These are phyloP conservation scores for Echiichthys vipera DNA, from an alignment of 2,797 vertebrate genomes.

Conservation along the genomic window DNA sequence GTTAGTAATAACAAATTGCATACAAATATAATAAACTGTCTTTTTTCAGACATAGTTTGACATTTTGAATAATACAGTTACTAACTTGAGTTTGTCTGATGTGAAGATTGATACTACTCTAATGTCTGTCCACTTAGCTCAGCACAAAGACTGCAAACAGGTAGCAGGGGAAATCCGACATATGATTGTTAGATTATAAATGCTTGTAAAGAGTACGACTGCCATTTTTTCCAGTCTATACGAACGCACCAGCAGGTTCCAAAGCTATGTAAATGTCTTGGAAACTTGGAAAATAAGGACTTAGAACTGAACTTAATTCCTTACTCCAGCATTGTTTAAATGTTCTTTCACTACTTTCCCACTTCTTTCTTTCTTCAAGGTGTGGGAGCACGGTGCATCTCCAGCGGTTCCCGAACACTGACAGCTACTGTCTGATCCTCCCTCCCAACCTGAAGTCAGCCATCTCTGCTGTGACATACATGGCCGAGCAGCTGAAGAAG, in stretches of 20 bases:
- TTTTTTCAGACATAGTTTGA: neutral
- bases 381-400: conserved; percentile 81
- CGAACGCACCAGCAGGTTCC: neutral
- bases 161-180: too few species aligned
- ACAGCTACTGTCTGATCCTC: conserved; percentile 85
- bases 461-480: conserved; percentile 84
- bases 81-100: neutral
- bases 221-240: neutral
- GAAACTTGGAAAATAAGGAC: neutral
- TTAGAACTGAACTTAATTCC: neutral
- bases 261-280: neutral
- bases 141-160: too few species aligned
- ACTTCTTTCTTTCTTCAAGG: conserved; percentile 51
- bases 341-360: neutral
- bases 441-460: conserved; percentile 88
- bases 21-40: neutral
- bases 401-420: conserved; percentile 79
- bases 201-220: neutral
- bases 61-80: neutral
- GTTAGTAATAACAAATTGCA: neutral
- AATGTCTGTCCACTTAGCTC: neutral
- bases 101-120: neutral
- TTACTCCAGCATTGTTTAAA: neutral
- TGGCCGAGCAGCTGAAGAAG: conserved; percentile 86
- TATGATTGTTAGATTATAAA: neutral